Conservation (phyloP, 53 echinoderm and acorn worm genomes). For the Apostichopus leukothele region DNA sequence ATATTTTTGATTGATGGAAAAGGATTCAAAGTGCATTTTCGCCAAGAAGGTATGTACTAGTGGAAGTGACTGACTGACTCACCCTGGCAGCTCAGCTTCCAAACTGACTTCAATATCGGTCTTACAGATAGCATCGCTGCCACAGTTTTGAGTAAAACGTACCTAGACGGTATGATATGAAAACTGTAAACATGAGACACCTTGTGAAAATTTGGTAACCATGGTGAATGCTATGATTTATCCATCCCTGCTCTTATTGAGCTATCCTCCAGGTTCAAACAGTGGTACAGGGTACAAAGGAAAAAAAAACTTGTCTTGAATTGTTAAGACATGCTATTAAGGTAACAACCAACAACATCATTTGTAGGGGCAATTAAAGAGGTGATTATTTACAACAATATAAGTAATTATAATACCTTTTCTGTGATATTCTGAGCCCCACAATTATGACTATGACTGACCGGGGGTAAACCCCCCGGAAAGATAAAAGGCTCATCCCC, state of each 20-base stretch:
- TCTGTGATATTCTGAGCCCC: constrained; percentile 9
- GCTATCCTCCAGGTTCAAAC: too few relatives aligned
- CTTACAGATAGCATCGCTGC: constrained; percentile 68
- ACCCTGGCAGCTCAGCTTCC: constrained; percentile 67
- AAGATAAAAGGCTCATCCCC: constrained; percentile 17
- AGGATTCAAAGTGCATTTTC: too few relatives aligned
- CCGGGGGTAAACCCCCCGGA: constrained; percentile 1
- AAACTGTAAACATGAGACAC: too few relatives aligned
- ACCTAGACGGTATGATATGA: constrained; percentile 53
- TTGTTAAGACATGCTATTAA: not conserved
- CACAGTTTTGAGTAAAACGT: constrained; percentile 79
- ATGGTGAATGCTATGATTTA: too few relatives aligned
- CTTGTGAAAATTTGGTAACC: too few relatives aligned
- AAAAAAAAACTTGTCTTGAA: not conserved
- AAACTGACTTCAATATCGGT: constrained; percentile 66
- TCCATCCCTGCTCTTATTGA: too few relatives aligned
- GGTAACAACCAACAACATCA: too few relatives aligned
- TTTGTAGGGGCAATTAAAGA: not conserved
- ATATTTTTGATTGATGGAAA: too few relatives aligned
- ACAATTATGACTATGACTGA: constrained; percentile 31
- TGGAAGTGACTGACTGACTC: not conserved
- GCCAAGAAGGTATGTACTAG: too few relatives aligned
- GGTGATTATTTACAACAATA: not conserved
- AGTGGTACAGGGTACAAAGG: not conserved
- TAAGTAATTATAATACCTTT: constrained; percentile 18